Evolutionary conservation across 2,797 vertebrate species (phyloP), one percentile per base, ranked within the genome.

Genomic region (Malacoctenus gilli): DNA sequence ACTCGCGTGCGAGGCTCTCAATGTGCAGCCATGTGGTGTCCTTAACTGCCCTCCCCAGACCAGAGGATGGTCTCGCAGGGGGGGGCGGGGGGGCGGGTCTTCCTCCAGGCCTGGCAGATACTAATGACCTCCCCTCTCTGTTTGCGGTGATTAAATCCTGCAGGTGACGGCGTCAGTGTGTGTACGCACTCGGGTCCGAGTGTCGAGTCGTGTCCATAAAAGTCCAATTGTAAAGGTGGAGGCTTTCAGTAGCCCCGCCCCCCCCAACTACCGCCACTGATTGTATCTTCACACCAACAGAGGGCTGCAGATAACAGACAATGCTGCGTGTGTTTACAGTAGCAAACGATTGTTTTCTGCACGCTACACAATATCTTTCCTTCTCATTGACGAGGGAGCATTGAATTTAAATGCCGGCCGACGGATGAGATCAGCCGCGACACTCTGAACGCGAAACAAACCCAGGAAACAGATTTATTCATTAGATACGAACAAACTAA

Each of bases 71-170:
- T 75, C 61, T 72, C 79, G 16, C 47, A 67, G 52, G 66, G 7
- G 31, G 44, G 70, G 63, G 59, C 51, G 23, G 44, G 67, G 52
- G 66, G 7, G 31, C 41, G 70, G 63, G 59, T 48, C 28, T 48
- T 61, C 32, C 68, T 63, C 41, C 50, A 7, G n/a, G 59, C 31
- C 52, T 81, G 70, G 80, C 58, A 23, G 28, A 72, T 41, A 79
- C 43, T 59, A 75, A 80, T 68, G 60, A 50, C 53, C 72, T 59
- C 50, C n/a, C 23, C 38, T 44, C 19, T 14, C 43, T 32, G 58
- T 20, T 69, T 50, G 21, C 28, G 54, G 65, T 76, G 68, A 86
- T 82, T 73, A 58, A 78, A 76, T 65, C 46, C 20, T 53, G 34
- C 28, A n/a, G n/a, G n/a, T n/a, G n/a, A n/a, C n/a, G n/a, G n/a